Evolutionary conservation across 2,113 vertebrate species (phyloP).

Genomic region (Centropus bengalensis): DNA sequence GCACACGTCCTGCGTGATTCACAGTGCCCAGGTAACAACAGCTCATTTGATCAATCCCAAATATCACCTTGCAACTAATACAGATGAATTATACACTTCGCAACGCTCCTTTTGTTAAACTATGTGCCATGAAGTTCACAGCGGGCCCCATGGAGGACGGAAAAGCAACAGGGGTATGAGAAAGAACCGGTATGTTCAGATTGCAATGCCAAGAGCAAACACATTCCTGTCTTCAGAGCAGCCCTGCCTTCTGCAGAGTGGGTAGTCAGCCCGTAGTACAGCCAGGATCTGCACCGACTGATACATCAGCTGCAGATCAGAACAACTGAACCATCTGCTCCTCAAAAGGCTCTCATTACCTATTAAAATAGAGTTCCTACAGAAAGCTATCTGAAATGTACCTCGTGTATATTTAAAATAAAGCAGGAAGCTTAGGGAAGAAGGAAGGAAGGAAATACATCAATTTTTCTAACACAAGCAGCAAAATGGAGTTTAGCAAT

Average conservation of each 20-base stretch:
- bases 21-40: background rate
- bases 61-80: background rate
- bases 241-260: background rate
- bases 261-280: background rate
- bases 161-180: background rate
- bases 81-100: background rate
- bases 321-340: background rate
- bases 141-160: background rate
- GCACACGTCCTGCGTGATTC: background rate
- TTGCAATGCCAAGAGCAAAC: conserved; percentile 44
- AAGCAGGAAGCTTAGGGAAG: background rate
- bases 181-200: conserved; percentile 62
- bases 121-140: background rate
- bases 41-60: background rate
- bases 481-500: background rate
- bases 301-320: background rate
- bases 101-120: background rate
- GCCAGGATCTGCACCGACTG: background rate
- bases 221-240: background rate
- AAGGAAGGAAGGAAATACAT: background rate
- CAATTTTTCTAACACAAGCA: background rate
- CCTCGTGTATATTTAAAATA: background rate
- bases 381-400: background rate
- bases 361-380: background rate
- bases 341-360: background rate